Base-by-base conservation (phyloP, 2,113 vertebrate genomes). In the Anolis sagrei region DNA sequence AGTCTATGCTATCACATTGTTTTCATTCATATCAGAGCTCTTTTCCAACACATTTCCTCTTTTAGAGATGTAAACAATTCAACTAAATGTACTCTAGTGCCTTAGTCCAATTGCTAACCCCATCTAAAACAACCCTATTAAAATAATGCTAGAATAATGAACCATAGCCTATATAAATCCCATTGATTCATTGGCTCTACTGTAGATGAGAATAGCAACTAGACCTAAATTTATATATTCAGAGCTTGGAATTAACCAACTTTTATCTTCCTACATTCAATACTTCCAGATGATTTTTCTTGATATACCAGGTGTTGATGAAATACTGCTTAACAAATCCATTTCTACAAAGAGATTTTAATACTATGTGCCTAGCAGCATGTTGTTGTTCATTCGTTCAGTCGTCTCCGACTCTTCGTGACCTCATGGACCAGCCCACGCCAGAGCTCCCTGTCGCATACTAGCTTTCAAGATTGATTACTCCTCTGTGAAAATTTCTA, bases 401-500 rank as follows among this genome's bases (percentile, higher is more conserved):
- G n/a, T n/a, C n/a, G n/a, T n/a, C n/a, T n/a, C n/a, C n/a, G n/a
- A n/a, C n/a, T n/a, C n/a, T n/a, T n/a, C n/a, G n/a, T n/a, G n/a
- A n/a, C n/a, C n/a, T n/a, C n/a, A n/a, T n/a, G n/a, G n/a, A n/a
- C n/a, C n/a, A n/a, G n/a, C n/a, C n/a, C n/a, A n/a, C n/a, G n/a
- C n/a, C n/a, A n/a, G n/a, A n/a, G n/a, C n/a, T n/a, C n/a, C n/a
- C n/a, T n/a, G n/a, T 32, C 36, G 27, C 29, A 32, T 58, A 0
- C 23, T 36, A 79, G 1, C 2, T 79, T 62, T 29, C 36, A 51
- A 64, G 48, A 4, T 13, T 19, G 11, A 39, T 36, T 36, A 21
- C 66, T 44, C 36, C 34, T 51, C 9, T 69, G 21, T 51, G 21
- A 69, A 68, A 36, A 92, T 83, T 16, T 87, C 62, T 72, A 51